Percentiles rank a stretch among this genome's conserved stretches.
Evolutionary conservation across 2,888 invertebrate genomes (phyloP).

Genomic region (Deroplatys truncata): DNA sequence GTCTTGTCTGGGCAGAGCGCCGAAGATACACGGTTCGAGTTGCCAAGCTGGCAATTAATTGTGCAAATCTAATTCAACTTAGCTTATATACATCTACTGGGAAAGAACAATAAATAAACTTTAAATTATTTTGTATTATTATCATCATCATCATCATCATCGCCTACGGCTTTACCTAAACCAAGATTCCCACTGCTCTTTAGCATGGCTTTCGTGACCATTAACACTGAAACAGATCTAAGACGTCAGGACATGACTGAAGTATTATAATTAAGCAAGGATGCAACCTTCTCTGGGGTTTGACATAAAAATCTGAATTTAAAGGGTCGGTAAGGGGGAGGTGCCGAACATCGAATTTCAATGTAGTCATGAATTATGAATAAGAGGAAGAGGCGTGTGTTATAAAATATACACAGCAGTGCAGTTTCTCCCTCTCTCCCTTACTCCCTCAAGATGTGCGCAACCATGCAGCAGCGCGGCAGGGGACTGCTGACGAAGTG

Average conservation of each 20-base stretch:
- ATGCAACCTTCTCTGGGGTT: background rate
- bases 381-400: slow-evolving; percentile 4
- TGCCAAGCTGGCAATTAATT: no score
- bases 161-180: no score
- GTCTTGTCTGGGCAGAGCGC: no score
- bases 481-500: slow-evolving; percentile 11
- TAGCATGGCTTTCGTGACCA: no score
- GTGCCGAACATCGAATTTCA: slow-evolving; percentile 7
- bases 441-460: slow-evolving; percentile 2
- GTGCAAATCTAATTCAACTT: no score
- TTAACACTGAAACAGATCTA: background rate
- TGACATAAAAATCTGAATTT: slow-evolving; percentile 5
- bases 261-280: background rate
- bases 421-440: background rate
- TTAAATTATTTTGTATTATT: no score
- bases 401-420: slow-evolving; percentile 5
- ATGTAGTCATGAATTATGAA: slow-evolving; percentile 23
- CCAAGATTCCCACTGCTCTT: no score
- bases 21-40: no score
- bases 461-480: background rate
- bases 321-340: background rate
- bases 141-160: no score
- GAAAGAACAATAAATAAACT: no score
- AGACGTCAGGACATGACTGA: background rate
- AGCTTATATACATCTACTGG: no score